These are phyloP conservation scores for Ridgeia piscesae DNA, from an alignment of 1,140 invertebrate genomes.

Conservation along the genomic window DNA sequence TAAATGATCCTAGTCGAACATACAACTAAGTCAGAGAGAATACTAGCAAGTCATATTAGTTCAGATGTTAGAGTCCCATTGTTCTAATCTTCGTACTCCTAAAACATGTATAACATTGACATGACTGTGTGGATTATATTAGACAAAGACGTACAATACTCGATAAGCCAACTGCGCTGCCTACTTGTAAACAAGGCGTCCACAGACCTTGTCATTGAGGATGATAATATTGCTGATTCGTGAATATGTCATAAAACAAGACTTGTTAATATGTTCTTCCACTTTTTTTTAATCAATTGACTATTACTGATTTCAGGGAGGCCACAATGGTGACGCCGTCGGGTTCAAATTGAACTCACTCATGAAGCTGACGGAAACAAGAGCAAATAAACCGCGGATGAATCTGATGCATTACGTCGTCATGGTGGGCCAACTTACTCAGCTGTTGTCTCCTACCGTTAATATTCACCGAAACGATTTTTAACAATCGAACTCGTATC, in stretches of 20 bases:
- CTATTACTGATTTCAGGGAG: slow-evolving; percentile 67
- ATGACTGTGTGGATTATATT: not conserved
- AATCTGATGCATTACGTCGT: slow-evolving; percentile 94
- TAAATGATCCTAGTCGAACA: no score
- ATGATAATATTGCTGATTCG: not conserved
- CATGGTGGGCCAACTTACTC: slow-evolving; percentile 37
- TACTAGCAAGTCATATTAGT: no score
- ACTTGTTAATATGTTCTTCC: not conserved
- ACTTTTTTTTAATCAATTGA: not conserved
- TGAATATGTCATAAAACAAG: not conserved
- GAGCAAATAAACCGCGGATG: slow-evolving; percentile 95
- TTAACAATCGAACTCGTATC: not conserved
- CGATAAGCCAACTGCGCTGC: not conserved
- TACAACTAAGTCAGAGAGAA: no score
- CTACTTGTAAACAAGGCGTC: not conserved
- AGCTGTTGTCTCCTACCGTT: not conserved
- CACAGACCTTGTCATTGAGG: not conserved
- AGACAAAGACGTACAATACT: not conserved
- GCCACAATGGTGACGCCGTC: slow-evolving; percentile 95
- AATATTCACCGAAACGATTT: not conserved
- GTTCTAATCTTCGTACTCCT: no score
- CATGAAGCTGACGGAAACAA: slow-evolving; percentile 91
- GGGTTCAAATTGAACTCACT: slow-evolving; percentile 92
- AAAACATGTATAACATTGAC: no score
- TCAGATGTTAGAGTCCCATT: no score